Conservation (phyloP, 1,140 invertebrate genomes). For the Drosophila mayri region DNA sequence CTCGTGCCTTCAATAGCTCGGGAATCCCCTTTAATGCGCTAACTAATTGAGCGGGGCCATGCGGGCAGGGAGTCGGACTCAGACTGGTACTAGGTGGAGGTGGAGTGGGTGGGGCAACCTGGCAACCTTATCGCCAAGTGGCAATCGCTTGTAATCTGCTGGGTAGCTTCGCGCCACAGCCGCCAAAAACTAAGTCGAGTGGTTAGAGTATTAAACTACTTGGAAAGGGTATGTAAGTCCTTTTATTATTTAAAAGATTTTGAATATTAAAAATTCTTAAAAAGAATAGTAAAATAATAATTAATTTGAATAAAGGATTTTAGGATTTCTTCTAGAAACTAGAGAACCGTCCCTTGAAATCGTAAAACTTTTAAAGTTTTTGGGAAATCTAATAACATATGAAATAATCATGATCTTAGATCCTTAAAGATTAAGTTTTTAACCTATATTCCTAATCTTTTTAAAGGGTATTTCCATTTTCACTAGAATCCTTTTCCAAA, state of each 20-base stretch:
- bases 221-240: neutral
- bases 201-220: conserved; percentile 13
- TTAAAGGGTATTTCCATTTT: neutral
- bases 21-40: conserved; percentile 74
- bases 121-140: conserved; percentile 59
- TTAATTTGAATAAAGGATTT: neutral
- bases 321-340: too few species aligned
- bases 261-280: rapidly evolving
- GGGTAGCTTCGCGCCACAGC: conserved; percentile 19
- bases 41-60: conserved; percentile 71
- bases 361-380: neutral
- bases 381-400: neutral
- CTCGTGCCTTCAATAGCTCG: conserved; percentile 30
- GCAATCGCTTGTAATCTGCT: conserved; percentile 72
- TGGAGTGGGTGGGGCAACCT: too few species aligned
- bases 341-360: neutral
- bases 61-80: conserved; percentile 2
- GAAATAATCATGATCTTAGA: neutral
- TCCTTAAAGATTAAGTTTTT: neutral
- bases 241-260: too few species aligned
- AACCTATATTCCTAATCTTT: neutral
- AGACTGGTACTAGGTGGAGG: neutral
- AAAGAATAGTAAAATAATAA: neutral
- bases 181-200: conserved; percentile 33
- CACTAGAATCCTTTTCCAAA: neutral